These are phyloP conservation scores for Craseonycteris thonglongyai DNA, from an alignment of 2,113 vertebrate genomes.

Conservation along the genomic window DNA sequence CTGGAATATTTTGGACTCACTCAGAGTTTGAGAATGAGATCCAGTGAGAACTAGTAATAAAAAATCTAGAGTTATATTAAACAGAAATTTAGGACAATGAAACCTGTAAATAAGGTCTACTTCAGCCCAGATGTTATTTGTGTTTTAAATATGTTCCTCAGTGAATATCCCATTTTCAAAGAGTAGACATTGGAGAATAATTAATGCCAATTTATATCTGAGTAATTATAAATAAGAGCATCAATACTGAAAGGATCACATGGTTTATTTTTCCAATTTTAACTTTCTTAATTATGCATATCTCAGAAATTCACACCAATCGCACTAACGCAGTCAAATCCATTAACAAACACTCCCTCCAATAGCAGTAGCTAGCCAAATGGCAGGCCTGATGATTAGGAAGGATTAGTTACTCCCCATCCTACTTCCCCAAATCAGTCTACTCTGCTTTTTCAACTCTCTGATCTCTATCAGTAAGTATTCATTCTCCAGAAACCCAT, in stretches of 20 bases:
- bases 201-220: slow-evolving; percentile 3
- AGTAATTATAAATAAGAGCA: not conserved
- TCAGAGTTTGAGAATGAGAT: not conserved
- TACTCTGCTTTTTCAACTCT: not conserved
- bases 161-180: not conserved
- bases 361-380: not conserved
- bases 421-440: not conserved
- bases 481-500: not conserved
- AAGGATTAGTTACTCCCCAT: not conserved
- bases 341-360: not conserved
- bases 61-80: not conserved
- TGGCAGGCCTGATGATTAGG: not conserved
- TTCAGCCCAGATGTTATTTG: not conserved
- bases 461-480: not conserved
- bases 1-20: not conserved
- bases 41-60: not conserved
- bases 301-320: not conserved
- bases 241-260: not conserved
- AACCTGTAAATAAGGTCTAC: not conserved
- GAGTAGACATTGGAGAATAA: not conserved
- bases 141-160: not conserved
- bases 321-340: not conserved
- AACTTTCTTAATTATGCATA: not conserved
- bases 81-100: not conserved
- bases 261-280: not conserved